phyloP scores from a whole-genome alignment of 64 coral and sea anemone genomes.

The Pocillopora damicornis region DNA sequence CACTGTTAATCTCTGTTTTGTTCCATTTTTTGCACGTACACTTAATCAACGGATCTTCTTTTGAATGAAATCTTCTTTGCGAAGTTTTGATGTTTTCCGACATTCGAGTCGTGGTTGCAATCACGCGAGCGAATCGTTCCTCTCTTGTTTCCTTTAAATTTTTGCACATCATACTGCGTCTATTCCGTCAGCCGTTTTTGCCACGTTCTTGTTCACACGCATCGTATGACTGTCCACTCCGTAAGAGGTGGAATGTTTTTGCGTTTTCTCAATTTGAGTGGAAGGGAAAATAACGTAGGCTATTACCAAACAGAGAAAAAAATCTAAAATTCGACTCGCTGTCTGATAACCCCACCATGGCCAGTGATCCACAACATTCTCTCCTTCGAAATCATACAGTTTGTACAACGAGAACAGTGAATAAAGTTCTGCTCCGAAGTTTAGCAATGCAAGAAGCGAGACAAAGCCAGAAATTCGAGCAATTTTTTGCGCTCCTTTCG shows the following conservation, averaged over 20 bases:
- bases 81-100: too few relatives aligned
- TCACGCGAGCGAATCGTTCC: background rate
- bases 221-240: background rate
- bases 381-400: constrained; percentile 43
- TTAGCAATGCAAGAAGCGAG: constrained; percentile 43
- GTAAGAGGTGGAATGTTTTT: background rate
- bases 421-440: constrained; percentile 44
- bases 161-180: background rate
- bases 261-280: constrained; percentile 20
- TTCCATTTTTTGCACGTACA: too few relatives aligned
- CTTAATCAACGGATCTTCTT: too few relatives aligned
- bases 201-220: background rate
- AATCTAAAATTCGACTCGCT: constrained; percentile 25
- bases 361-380: constrained; percentile 60
- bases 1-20: too few relatives aligned
- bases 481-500: constrained; percentile 62
- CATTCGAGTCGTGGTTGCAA: background rate
- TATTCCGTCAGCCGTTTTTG: background rate
- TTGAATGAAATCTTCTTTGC: too few relatives aligned
- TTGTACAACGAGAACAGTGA: constrained; percentile 63
- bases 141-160: background rate
- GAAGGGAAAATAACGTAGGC: constrained; percentile 79
- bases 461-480: constrained; percentile 61
- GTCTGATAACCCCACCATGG: constrained; percentile 75
- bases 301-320: constrained; percentile 51